Base-by-base conservation (phyloP, 1,140 invertebrate genomes). In the Apis florea region DNA sequence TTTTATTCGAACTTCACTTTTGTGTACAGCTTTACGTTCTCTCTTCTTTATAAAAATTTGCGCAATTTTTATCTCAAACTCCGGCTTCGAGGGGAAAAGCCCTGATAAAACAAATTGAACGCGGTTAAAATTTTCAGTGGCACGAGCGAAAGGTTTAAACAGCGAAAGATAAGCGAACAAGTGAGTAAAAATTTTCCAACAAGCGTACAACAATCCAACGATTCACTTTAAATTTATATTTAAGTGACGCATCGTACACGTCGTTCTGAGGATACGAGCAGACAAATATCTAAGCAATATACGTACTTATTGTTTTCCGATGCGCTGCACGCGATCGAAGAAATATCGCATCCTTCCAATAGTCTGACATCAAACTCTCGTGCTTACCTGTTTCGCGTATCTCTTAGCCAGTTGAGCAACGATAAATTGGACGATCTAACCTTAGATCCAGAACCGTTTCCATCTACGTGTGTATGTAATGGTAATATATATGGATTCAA, bases 241-340 rank as follows among this genome's bases (percentile, higher is more conserved):
- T 53, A 69, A 69, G 49, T 2, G 67, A 69, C n/a, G 67, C n/a
- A 12, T 69, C 49, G 49, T 17, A n/a, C 47, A 49, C 31, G 31
- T 64, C 63, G 3, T 47, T 67, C 15, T 10, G 15, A 47, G 31
- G 40, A 47, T 66, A 49, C 64, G 21, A 31, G 8, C 19, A 67
- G 64, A 67, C 64, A 67, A 67, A 67, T 67, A 67, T 67, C 64
- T 49, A n/a, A n/a, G 64, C 26, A 8, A 19, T 67, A 67, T 67
- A 67, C 64, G 19, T 67, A 67, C 40, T 67, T 67, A 67, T 67
- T 67, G 64, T 67, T 67, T 67, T 67, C 64, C 64, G 64, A 67
- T 67, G 64, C 31, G 31, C 17, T 47, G 40, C 64, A 69, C 67
- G 67, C 67, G 49, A 69, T 21, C n/a, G 49, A 69, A 15, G 49